Conservation (phyloP, 2,888 invertebrate species). For the Mongoloraphidia duomilia region DNA sequence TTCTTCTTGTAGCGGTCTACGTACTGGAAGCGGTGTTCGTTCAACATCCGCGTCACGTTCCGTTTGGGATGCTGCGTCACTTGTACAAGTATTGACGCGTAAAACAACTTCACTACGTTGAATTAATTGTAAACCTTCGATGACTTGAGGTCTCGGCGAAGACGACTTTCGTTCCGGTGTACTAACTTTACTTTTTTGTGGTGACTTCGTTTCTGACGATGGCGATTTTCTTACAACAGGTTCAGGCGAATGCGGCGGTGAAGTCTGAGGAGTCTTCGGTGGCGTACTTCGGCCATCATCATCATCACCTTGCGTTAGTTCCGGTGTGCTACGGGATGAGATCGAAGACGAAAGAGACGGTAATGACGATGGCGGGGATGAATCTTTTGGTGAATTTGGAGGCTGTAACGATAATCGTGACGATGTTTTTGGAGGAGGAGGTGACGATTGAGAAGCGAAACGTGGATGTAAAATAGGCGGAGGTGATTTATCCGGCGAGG, state of each 20-base stretch:
- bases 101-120: constrained; percentile 49
- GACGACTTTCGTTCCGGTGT: constrained; percentile 10
- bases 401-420: neutral
- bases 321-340: too few species aligned
- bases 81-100: constrained; percentile 43
- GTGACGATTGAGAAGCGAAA: too few species aligned
- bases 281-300: constrained; percentile 10
- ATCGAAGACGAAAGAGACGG: neutral
- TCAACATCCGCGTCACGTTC: constrained; percentile 24
- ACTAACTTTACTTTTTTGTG: constrained; percentile 16
- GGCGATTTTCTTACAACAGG: constrained; percentile 21
- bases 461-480: too few species aligned
- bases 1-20: constrained; percentile 56
- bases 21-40: constrained; percentile 32
- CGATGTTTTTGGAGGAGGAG: too few species aligned
- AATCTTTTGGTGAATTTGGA: neutral
- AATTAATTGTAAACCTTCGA: constrained; percentile 39
- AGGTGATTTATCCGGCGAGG: too few species aligned
- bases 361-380: constrained; percentile 1
- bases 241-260: constrained; percentile 9
- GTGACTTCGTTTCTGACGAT: constrained; percentile 16
- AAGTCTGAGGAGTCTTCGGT: constrained; percentile 8
- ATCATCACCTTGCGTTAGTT: too few species aligned
- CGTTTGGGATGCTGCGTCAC: constrained; percentile 38
- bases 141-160: constrained; percentile 19